Conservation (phyloP, 1,140 invertebrate genomes). For the Cydia fagiglandana region DNA sequence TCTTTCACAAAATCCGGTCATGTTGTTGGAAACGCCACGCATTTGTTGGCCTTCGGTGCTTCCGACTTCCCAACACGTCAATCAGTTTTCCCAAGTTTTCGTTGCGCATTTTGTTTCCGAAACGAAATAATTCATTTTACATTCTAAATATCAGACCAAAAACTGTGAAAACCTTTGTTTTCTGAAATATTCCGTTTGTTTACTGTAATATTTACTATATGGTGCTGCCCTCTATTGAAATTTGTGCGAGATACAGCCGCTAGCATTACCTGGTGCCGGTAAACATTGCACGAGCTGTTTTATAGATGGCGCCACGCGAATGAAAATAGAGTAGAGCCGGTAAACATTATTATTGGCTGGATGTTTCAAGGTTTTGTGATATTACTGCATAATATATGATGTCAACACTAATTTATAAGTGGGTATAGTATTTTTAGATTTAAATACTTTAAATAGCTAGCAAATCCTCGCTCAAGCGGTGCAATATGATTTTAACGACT, state of each 20-base stretch:
- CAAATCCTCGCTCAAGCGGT: no score
- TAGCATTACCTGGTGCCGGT: neutral
- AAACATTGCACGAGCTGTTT: neutral
- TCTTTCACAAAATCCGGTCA: no score
- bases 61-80: no score
- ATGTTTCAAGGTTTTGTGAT: neutral
- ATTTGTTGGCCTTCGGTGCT: no score
- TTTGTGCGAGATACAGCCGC: neutral
- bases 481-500: no score
- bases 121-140: no score
- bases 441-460: neutral
- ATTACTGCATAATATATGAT: conserved; percentile 3
- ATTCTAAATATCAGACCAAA: no score
- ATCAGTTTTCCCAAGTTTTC: no score
- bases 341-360: neutral
- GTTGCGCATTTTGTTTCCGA: no score
- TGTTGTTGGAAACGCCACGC: no score
- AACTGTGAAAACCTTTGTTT: no score
- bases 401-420: neutral
- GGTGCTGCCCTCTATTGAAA: conserved; percentile 11
- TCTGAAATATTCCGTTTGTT: neutral
- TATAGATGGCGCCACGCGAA: conserved; percentile 17
- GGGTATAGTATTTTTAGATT: neutral
- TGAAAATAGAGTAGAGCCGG: conserved; percentile 13
- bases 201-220: neutral